These are phyloP conservation scores for Apis dorsata DNA, from an alignment of 1,140 invertebrate genomes.

Conservation along the genomic window DNA sequence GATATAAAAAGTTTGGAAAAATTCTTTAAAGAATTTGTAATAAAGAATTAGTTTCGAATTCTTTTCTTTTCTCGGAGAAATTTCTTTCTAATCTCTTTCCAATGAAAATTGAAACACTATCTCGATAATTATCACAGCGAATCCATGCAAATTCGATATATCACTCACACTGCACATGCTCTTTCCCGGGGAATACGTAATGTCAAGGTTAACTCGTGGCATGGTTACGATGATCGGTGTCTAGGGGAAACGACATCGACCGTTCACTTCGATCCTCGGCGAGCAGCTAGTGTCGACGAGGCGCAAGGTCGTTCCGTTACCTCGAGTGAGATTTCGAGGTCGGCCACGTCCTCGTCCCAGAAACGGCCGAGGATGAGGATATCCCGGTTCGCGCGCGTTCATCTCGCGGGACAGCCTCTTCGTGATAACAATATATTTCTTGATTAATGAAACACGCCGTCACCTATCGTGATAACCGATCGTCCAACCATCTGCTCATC, in stretches of 20 bases:
- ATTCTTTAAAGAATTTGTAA: too few relatives aligned
- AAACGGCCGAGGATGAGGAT: constrained; percentile 43
- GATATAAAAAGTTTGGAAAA: too few relatives aligned
- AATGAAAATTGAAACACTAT: too few relatives aligned
- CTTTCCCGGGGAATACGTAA: neutral
- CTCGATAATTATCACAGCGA: too few relatives aligned
- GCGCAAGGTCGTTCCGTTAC: constrained; percentile 68
- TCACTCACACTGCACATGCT: too few relatives aligned
- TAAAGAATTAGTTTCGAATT: too few relatives aligned
- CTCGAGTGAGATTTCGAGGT: constrained; percentile 65
- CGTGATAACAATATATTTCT: constrained; percentile 47
- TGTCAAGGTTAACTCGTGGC: constrained; percentile 38
- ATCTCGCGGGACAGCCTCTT: constrained; percentile 10
- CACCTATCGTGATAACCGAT: neutral
- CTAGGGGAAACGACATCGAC: constrained; percentile 37
- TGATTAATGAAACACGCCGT: constrained; percentile 50
- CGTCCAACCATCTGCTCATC: neutral
- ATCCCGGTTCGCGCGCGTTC: constrained; percentile 9
- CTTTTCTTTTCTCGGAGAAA: too few relatives aligned
- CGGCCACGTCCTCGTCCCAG: constrained; percentile 56
- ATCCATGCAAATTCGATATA: neutral
- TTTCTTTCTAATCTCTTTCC: too few relatives aligned
- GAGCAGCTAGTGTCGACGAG: constrained; percentile 55
- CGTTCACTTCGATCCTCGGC: constrained; percentile 51
- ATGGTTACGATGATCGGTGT: constrained; percentile 20